Percentiles rank a stretch among this genome's conserved stretches.
Evolutionary conservation across 1,140 invertebrate species (phyloP).

Genomic region (Megathymus violae): DNA sequence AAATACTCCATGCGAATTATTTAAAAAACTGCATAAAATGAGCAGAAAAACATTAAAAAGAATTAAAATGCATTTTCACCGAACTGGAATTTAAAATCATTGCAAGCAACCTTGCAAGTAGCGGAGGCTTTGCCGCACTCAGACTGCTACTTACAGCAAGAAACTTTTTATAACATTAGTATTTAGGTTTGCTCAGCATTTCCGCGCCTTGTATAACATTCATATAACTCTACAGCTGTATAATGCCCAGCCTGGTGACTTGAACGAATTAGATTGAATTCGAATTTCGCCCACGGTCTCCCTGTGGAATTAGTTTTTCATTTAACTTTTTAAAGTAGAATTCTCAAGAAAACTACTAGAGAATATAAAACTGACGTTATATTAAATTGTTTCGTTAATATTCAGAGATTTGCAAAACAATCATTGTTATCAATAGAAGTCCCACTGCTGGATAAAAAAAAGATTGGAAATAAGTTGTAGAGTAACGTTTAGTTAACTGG

Average conservation of each 20-base stretch:
- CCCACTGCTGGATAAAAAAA: too few species aligned
- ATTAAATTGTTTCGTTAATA: too few species aligned
- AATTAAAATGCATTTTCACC: constrained; percentile 7
- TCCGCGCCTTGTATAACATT: constrained; percentile 13
- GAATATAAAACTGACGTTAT: too few species aligned
- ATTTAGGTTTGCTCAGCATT: constrained; percentile 33
- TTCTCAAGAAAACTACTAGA: constrained; percentile 8
- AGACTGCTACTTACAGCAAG: constrained; percentile 61
- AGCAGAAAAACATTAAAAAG: too few species aligned
- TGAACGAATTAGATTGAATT: constrained; percentile 11
- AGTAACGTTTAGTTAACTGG: too few species aligned
- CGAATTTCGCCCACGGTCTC: constrained; percentile 1
- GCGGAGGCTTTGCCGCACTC: constrained; percentile 60
- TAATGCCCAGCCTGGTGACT: constrained; percentile 9
- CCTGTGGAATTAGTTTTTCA: constrained; percentile 22
- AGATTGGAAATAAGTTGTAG: too few species aligned
- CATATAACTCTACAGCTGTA: constrained; percentile 9
- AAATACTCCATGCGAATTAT: too few species aligned
- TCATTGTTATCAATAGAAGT: too few species aligned
- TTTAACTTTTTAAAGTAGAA: constrained; percentile 23
- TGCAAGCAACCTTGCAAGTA: constrained; percentile 45
- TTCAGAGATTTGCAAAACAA: too few species aligned
- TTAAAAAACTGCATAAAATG: too few species aligned
- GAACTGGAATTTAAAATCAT: constrained; percentile 52
- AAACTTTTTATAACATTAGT: constrained; percentile 50